Evolutionary conservation across 2,113 vertebrate genomes (phyloP), one percentile per base, ranked within the genome.

Genomic region (Ceyx melanurus): DNA sequence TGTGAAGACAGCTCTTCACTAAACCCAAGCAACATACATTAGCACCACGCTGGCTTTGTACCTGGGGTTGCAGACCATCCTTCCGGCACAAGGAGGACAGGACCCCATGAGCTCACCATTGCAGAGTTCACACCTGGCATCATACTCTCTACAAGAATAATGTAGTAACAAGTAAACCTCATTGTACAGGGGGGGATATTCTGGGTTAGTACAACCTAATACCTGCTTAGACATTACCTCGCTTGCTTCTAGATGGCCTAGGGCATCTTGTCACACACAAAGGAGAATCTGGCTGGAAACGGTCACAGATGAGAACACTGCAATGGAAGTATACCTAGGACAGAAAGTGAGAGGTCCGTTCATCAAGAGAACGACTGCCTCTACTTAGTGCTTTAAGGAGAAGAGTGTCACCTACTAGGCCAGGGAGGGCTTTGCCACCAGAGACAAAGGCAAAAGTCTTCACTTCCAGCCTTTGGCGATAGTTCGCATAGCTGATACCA

Each of bases 281-380:
- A 4, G 96, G 89, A 7, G 96, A 97, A 58, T 98, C 96, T 1
- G 96, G 96, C 6, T 91, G 82, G 4, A 83, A 92, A 3, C 42
- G 87, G 58, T 94, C 70, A 56, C 98, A 98, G 78, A 98, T 33
- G 9, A 97, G 89, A 20, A 84, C 93, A 0, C 97, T 98, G 80
- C 97, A 98, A 22, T 98, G 98, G 74, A 98, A 98, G 54, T 97
- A 98, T 12, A 98, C 93, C 98, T 98, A 64, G 20, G 15, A 79
- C 3, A 72, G 13, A 53, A 19, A 23, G 37, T 1, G 2, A 61
- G 16, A n/a, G 3, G 5, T 12, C 31, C 26, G 4, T 15, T 37
- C 28, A 25, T 46, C 10, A 4, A 8, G 35, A 11, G 1, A 13
- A 1, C 3, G 18, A 9, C 11, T 15, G 9, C 7, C 26, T 33